Evolutionary conservation across 2,888 invertebrate genomes (phyloP), one percentile per base, ranked within the genome.

Genomic region (Bombylius discolor): DNA sequence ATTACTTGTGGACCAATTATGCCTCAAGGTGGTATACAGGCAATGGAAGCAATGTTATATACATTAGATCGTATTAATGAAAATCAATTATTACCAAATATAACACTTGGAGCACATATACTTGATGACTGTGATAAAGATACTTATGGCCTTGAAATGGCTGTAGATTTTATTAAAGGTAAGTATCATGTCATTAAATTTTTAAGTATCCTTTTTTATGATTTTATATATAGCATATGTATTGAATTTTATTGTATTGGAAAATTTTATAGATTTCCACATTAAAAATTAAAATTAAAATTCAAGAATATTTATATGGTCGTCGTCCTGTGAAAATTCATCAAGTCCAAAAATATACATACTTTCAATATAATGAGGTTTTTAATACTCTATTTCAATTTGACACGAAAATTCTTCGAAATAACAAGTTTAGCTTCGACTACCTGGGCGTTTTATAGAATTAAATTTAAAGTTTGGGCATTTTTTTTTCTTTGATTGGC

Each of bases 141-240:
- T 70, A 95, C 94, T 0, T 94, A 94, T 67, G 95, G 95, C 1
- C 77, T 95, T 62, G 94, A 95, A 71, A 94, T 95, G 85, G 92
- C 94, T 14, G 89, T 95, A 14, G 94, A 95, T 75, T 95, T 95
- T 72, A 95, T 95, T 60, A 91, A 94, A 86, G 94, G 95, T 95
- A 76, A 77, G 82, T 72, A 39, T 46, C 11, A 14, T 46, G 6
- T 13, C 45, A 46, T 14, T 46, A 46, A 46, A 46, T 12, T 13
- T 13, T 14, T 46, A 46, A 13, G 4, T 5, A 5, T 12, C 11
- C 4, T 44, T 44, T 44, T 44, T 44, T 44, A 13, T 44, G 44
- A 12, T 13, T 12, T 44, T 44, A 4, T 5, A 44, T 12, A 5
- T 44, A n/a, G n/a, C n/a, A 42, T 42, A 44, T 5, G 11, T 44